A percentile compares a stretch with the other conserved stretches of the same genome.
These are phyloP conservation scores for Ellobius talpinus DNA, from an alignment of 2,113 vertebrate species.

Conservation along the genomic window DNA sequence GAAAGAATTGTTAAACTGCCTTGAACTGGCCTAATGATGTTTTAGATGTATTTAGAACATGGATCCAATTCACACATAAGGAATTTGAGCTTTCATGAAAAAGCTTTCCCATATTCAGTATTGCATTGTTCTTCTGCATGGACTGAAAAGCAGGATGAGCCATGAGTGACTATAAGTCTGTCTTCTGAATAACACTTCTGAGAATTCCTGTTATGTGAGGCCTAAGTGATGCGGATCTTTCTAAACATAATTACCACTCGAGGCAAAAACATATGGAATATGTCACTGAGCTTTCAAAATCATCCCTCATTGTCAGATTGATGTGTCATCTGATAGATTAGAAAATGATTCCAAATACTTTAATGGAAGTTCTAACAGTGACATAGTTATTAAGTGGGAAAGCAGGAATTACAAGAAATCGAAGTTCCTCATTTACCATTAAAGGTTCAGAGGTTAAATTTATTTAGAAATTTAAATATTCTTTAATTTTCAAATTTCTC, in stretches of 20 bases:
- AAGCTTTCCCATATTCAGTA: not conserved
- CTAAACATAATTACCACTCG: not conserved
- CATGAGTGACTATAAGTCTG: not conserved
- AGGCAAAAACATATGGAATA: not conserved
- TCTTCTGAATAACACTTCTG: not conserved
- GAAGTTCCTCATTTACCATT: not conserved
- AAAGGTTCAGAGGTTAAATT: constrained; percentile 13
- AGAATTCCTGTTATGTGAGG: not conserved
- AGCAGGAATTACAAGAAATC: not conserved
- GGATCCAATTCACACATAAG: not conserved
- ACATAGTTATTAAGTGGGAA: not conserved
- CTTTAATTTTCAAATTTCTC: constrained; percentile 43
- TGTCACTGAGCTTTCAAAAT: not conserved
- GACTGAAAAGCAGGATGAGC: not conserved
- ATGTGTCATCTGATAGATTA: not conserved
- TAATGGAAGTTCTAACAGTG: not conserved
- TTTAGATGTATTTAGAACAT: not conserved
- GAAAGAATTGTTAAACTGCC: not conserved
- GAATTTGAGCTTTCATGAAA: not conserved
- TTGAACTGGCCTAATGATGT: not conserved
- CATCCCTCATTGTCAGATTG: not conserved
- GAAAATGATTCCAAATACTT: not conserved
- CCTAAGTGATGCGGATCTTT: not conserved
- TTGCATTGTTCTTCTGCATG: not conserved
- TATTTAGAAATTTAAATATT: constrained; percentile 19